These are phyloP conservation scores for Thecophora atra DNA, from an alignment of 2,888 invertebrate genomes.

Conservation along the genomic window DNA sequence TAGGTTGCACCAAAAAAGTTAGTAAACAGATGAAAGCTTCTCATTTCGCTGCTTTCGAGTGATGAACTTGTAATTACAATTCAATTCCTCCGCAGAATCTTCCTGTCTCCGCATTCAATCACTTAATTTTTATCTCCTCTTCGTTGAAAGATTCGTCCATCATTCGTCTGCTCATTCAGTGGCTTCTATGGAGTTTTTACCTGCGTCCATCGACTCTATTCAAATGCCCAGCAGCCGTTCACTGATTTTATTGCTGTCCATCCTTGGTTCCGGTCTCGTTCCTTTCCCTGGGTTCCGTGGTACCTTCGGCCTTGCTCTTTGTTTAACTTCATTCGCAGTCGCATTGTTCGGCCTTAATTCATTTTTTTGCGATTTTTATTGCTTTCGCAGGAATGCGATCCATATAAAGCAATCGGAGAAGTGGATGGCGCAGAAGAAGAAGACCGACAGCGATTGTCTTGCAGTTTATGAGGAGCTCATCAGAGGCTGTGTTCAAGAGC, in stretches of 20 bases:
- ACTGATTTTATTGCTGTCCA: conserved; percentile 15
- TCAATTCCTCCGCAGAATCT: background rate
- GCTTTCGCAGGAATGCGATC: conserved; percentile 57
- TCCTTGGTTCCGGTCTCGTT: conserved; percentile 1
- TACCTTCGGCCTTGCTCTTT: background rate
- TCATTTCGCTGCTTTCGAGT: background rate
- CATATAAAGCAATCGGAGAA: conserved; percentile 40
- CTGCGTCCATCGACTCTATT: conserved; percentile 13
- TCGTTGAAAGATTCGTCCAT: conserved; percentile 5
- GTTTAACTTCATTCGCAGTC: conserved; percentile 5
- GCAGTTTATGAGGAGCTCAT: conserved; percentile 32
- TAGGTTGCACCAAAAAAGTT: background rate
- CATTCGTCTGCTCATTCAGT: conserved; percentile 6
- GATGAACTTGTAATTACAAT: no score
- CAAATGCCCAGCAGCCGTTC: background rate
- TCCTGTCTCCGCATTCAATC: conserved; percentile 27
- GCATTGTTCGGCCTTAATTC: conserved; percentile 39
- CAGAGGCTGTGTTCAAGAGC: background rate
- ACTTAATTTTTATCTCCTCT: conserved; percentile 27
- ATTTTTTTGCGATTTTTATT: conserved; percentile 57
- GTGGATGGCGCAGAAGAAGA: background rate
- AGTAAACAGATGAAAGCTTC: background rate
- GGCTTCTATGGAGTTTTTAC: conserved; percentile 6
- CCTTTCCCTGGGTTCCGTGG: background rate
- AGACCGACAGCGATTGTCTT: conserved; percentile 14